Base-by-base conservation (phyloP, 2,888 invertebrate genomes). In the Sinohyriopsis cumingii region DNA sequence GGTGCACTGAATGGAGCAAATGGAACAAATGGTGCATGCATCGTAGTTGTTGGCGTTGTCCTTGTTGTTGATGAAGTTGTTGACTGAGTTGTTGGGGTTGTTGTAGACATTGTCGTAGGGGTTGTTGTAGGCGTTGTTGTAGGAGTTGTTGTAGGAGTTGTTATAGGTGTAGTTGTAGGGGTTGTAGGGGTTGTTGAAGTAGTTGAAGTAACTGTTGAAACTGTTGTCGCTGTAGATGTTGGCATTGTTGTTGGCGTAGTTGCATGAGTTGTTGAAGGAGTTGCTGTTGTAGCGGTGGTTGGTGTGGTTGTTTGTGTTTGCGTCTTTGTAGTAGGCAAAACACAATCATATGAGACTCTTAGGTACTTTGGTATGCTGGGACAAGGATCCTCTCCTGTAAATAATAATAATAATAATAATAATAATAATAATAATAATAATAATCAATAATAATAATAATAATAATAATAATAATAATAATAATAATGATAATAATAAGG, bases 311-410 rank as follows among this genome's bases (percentile, higher is more conserved):
- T 75, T 20, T 75, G 76, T 5, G 69, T 67, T 12, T 71, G 69
- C 2, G 74, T 68, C 4, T 78, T 77, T 5, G 80, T 80, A n/a
- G 82, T 74, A 5, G 77, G 71, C 20, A 72, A 70, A 33, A 71
- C 71, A 72, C 80, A 81, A 45, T 73, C 69, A 33, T 77, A 82
- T 19, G 73, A 69, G 2, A 82, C 65, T 53, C 76, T 76, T 22
- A 82, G 61, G 60, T 82, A 82, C 61, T 82, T 82, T 2, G 80
- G 77, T 18, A 78, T 72, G 45, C 67, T 72, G 1, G 71, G 71
- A 67, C 82, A 82, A 18, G 82, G 82, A 64, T 82, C 76, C 63
- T 82, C 81, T 22, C 79, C 79, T 76, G 68, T 12, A 71, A n/a
- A 57, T 15, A 57, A 57, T 57, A 57, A 57, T 57, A 24, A 24